phyloP scores from a whole-genome alignment of 2,797 vertebrate genomes.

The Vultur gryphus region DNA sequence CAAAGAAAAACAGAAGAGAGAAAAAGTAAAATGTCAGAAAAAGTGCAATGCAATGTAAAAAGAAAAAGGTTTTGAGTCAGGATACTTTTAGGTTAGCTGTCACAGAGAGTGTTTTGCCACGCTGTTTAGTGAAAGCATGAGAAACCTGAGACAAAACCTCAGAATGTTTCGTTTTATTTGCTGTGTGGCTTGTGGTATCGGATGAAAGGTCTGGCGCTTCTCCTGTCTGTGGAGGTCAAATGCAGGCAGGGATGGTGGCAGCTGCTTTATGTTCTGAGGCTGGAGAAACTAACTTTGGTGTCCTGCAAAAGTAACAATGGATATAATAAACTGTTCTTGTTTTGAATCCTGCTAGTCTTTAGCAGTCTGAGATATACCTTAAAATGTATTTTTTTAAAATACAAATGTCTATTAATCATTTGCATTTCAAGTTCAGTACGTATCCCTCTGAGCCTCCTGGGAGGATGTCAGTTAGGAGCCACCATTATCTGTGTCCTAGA shows the following conservation, averaged over 20 bases:
- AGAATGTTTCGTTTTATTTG: neutral
- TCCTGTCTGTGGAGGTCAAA: neutral
- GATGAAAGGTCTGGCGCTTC: slow-evolving; percentile 26
- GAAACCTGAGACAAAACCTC: slow-evolving; percentile 29
- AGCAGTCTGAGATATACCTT: neutral
- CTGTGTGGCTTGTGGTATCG: slow-evolving; percentile 18
- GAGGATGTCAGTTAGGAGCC: neutral
- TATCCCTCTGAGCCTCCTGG: neutral
- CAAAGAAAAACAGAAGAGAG: neutral
- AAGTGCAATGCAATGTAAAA: neutral
- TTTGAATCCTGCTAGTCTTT: neutral
- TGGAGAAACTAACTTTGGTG: neutral
- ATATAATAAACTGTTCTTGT: neutral
- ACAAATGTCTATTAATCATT: neutral
- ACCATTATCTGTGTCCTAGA: neutral
- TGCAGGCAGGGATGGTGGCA: neutral
- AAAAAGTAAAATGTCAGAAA: neutral
- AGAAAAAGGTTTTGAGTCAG: neutral
- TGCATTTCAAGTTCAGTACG: neutral
- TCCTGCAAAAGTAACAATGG: neutral
- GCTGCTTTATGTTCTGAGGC: neutral
- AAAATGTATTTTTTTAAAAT: neutral
- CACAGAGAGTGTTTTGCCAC: neutral
- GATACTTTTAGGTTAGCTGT: neutral
- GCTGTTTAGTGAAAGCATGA: neutral